Base-by-base conservation (phyloP, 2,113 vertebrate genomes). In the Carettochelys insculpta region DNA sequence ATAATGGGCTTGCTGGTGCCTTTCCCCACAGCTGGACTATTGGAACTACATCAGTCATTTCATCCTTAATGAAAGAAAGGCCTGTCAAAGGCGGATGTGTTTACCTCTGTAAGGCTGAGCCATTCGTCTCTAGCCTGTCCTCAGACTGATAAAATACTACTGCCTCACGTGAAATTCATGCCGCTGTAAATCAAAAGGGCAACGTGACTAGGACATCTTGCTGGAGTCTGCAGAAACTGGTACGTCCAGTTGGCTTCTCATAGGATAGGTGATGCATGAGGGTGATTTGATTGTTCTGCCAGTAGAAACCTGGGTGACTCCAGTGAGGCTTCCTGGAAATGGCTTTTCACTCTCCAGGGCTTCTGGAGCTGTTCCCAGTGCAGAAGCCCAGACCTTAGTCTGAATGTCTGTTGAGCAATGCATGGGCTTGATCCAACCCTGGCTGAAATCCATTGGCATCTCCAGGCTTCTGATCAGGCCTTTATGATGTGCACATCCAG, bases 341-440 rank as follows among this genome's bases (percentile, higher is more conserved):
- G 2, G 16, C 8, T 48, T 34, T 43, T 1, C 14, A 1, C 0
- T 3, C 11, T 75, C 13, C 0, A 0, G 0, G 0, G 38, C 6
- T 2, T 25, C 81, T 71, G 85, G 19, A 34, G 6, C 29, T 56
- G 76, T 3, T 73, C 8, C 0, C 3, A 5, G 50, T 0, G 0
- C 34, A 48, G 54, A 75, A 84, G 6, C 1, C 56, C 78, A 56
- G 76, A 14, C 92, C 5, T 45, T 17, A 17, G 31, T 86, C 58
- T 24, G 68, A 34, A 47, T 80, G 27, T 25, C 41, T 34, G 43
- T 4, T 11, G 43, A 29, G 12, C 77, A 27, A 1, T 10, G n/a
- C n/a, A 3, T 38, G 41, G 48, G 29, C 19, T n/a, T 71, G 29
- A 2, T 47, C 56, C 80, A 90, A 61, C 71, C 79, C 73, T 87